Evolutionary conservation across 1,140 invertebrate species (phyloP), one percentile per base, ranked within the genome.

Genomic region (Polypedilum pembai): DNA sequence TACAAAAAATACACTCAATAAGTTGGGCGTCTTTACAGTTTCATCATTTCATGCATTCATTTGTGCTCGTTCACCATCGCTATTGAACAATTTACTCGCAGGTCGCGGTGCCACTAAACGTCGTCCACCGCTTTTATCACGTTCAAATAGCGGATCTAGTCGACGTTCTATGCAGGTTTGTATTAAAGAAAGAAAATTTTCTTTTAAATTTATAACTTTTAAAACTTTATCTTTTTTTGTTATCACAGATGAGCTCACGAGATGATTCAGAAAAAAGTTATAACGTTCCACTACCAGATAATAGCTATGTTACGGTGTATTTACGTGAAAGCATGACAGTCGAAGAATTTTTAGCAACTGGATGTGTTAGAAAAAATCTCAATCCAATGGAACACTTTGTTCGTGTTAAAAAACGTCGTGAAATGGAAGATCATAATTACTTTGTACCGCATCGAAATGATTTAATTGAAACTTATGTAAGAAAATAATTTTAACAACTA

Each of bases 31-130:
- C 73, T 98, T 98, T 86, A 98, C 95, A 18, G 96, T 98, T 66
- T 98, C 95, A 63, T 97, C 95, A 73, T 97, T 98, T 86, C 96
- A 99, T 82, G 96, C 96, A 76, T 96, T 97, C 83, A 96, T 98
- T 75, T 98, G 95, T 81, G 95, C 96, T 33, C 88, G 96, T 74
- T 95, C 93, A 80, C 94, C 94, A 24, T 96, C 94, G 73, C 84
- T 96, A 77, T 87, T 97, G 69, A 96, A 95, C 85, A 96, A 96
- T 85, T 85, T 97, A 77, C 85, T 96, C 73, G 94, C 94, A 21
- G 94, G 94, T 73, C 87, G 94, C 75, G 94, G 94, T 7, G 93
- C 93, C 20, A 95, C 94, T 65, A 94, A 95, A 81, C 86, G 94
- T 66, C 85, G 92, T 73, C 90, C 92, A 18, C 92, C 92, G n/a